Evolutionary conservation across 2,888 invertebrate species (phyloP).

Genomic region (Mesodorylaimus sp.): DNA sequence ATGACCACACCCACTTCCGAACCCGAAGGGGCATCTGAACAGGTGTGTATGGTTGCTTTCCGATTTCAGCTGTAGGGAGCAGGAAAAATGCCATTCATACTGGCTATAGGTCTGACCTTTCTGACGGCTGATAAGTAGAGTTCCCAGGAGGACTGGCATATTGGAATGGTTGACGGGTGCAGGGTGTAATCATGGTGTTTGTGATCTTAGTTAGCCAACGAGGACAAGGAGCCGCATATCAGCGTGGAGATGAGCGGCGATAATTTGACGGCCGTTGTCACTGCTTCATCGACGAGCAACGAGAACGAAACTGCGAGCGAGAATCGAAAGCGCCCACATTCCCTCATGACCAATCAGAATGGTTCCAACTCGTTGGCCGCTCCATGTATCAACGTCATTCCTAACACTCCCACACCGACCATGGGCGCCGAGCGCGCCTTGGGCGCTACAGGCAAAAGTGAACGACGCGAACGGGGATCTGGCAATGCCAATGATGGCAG

Average conservation of each 20-base stretch:
- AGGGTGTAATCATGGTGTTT: too few species aligned
- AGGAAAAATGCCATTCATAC: too few species aligned
- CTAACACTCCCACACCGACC: slow-evolving; percentile 21
- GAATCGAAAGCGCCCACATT: too few species aligned
- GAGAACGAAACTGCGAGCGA: slow-evolving; percentile 12
- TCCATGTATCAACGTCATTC: slow-evolving; percentile 26
- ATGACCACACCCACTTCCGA: background rate
- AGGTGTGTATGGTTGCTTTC: too few species aligned
- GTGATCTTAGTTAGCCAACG: background rate
- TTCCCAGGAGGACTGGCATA: too few species aligned
- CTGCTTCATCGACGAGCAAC: slow-evolving; percentile 14
- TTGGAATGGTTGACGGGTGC: too few species aligned
- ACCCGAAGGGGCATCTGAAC: background rate
- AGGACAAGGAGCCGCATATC: slow-evolving; percentile 11
- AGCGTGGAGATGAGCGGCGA: slow-evolving; percentile 35
- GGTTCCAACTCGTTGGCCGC: background rate
- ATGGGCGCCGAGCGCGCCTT: background rate
- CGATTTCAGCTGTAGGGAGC: too few species aligned
- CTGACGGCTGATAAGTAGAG: too few species aligned
- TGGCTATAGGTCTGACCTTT: too few species aligned
- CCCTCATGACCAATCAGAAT: too few species aligned
- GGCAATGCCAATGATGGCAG: background rate
- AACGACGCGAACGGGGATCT: too few species aligned
- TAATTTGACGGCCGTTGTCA: slow-evolving; percentile 29
- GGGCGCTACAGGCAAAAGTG: background rate